These are phyloP conservation scores for Pelodytes ibericus DNA, from an alignment of 2,797 vertebrate species.

Conservation along the genomic window DNA sequence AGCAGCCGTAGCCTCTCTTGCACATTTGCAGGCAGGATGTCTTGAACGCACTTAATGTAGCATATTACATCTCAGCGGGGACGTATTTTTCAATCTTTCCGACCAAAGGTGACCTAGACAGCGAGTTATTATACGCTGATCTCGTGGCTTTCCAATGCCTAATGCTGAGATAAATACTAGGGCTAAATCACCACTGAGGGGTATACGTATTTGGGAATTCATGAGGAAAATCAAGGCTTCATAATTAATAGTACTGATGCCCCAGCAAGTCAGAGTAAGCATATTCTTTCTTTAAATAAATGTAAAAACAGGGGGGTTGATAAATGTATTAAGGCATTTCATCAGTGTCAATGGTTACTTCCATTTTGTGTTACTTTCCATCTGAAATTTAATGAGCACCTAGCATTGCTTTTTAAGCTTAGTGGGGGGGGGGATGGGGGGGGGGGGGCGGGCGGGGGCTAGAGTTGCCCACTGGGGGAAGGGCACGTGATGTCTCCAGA, in stretches of 20 bases:
- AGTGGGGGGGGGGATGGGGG: too few relatives aligned
- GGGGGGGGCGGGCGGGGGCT: too few relatives aligned
- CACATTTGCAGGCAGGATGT: conserved; percentile 40
- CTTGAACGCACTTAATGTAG: conserved; percentile 16
- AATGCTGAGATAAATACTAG: conserved; percentile 18
- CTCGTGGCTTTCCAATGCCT: conserved; percentile 6
- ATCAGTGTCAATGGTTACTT: neutral
- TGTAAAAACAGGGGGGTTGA: neutral
- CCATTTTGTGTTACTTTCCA: neutral
- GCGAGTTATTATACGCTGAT: neutral
- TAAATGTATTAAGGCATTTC: neutral
- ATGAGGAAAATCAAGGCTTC: conserved; percentile 25
- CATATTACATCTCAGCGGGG: conserved; percentile 1
- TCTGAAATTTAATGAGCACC: too few relatives aligned
- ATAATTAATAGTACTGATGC: conserved; percentile 35
- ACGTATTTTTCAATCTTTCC: conserved; percentile 17
- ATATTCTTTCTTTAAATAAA: neutral
- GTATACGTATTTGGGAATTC: conserved; percentile 36
- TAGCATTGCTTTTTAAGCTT: too few relatives aligned
- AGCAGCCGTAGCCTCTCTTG: conserved; percentile 9
- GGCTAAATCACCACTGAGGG: conserved; percentile 19
- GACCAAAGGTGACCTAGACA: conserved; percentile 7
- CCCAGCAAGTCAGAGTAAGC: conserved; percentile 1
- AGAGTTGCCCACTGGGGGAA: too few relatives aligned
- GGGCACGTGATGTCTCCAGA: too few relatives aligned